Conservation (phyloP, 2,797 vertebrate species). For the Siniperca obscura region DNA sequence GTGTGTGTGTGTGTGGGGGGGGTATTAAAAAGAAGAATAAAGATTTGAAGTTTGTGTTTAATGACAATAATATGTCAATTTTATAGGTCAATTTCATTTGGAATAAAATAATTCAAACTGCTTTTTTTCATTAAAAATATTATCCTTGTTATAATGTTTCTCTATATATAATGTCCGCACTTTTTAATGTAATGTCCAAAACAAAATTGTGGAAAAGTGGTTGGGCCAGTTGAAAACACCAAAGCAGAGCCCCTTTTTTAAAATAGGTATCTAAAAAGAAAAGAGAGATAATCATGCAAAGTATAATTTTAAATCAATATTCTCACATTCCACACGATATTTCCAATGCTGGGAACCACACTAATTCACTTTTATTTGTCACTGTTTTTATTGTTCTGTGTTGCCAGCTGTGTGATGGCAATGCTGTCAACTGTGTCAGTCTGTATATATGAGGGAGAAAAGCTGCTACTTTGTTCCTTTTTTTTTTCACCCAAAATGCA, state of each 20-base stretch:
- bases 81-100: neutral
- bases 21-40: neutral
- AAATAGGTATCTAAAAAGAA: neutral
- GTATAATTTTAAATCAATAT: neutral
- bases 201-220: neutral
- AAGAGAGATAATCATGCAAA: neutral
- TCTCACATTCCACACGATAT: neutral
- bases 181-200: neutral
- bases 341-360: neutral
- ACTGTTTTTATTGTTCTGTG: neutral
- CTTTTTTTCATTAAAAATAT: neutral
- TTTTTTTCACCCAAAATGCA: neutral
- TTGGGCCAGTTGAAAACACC: neutral
- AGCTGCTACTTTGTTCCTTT: conserved; percentile 2
- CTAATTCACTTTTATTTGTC: neutral
- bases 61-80: neutral
- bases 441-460: conserved; percentile 18
- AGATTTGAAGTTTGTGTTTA: neutral
- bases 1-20: neutral
- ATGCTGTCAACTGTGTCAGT: neutral
- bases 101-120: no score
- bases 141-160: neutral
- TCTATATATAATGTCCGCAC: neutral
- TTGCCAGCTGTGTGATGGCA: neutral
- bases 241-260: neutral